phyloP scores from a whole-genome alignment of 2,113 vertebrate species.

The Xiphophorus couchianus region DNA sequence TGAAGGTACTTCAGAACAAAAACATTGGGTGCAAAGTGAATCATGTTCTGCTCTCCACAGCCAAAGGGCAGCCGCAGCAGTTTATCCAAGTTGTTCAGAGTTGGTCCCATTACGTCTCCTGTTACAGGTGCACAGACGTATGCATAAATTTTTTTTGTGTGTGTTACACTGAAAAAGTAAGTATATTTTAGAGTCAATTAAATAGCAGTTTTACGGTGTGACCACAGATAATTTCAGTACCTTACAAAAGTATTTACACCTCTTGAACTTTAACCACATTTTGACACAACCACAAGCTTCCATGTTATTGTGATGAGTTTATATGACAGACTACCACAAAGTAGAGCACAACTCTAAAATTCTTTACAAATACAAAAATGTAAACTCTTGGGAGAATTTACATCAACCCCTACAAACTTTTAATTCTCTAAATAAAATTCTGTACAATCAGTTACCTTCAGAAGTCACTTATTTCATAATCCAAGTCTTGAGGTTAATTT shows the following conservation, averaged over 20 bases:
- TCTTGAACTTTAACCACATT: no score
- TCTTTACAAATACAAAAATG: neutral
- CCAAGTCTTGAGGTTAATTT: no score
- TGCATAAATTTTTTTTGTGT: neutral
- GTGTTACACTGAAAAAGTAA: neutral
- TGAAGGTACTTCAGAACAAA: slow-evolving; percentile 94
- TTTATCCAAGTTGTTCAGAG: slow-evolving; percentile 89
- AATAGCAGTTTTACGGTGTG: no score
- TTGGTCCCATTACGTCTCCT: slow-evolving; percentile 96
- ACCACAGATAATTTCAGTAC: neutral
- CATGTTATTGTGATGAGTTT: neutral
- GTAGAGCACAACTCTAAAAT: neutral
- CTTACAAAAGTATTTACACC: neutral
- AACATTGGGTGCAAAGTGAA: slow-evolving; percentile 94
- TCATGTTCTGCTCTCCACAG: slow-evolving; percentile 97
- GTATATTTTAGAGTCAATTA: neutral
- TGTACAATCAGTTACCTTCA: no score
- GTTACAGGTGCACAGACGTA: slow-evolving; percentile 17
- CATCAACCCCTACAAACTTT: neutral
- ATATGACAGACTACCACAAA: no score
- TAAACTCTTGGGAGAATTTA: neutral
- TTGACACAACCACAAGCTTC: no score
- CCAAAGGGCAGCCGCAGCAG: slow-evolving; percentile 90
- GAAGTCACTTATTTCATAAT: no score
- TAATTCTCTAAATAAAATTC: neutral